Conservation (phyloP, 2,797 vertebrate species). For the Enteromius anoplus region DNA sequence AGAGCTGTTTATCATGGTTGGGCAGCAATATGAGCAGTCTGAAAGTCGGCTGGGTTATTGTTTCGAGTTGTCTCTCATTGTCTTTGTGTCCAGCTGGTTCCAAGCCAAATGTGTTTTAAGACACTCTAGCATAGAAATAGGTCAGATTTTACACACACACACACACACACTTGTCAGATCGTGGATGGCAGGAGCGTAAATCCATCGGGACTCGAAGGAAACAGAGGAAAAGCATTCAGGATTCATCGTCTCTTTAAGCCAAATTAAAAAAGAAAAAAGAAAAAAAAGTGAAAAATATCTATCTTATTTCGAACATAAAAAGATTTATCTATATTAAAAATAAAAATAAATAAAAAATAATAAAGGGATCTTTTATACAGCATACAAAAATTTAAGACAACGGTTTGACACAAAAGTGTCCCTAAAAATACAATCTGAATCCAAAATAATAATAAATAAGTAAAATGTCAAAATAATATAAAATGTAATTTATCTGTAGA, state of each 20-base stretch:
- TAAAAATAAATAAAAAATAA: neutral
- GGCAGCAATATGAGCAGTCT: neutral
- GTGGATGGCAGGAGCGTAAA: constrained; percentile 10
- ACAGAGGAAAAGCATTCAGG: neutral
- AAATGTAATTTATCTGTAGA: neutral
- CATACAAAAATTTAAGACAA: neutral
- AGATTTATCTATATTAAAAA: neutral
- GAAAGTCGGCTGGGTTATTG: neutral
- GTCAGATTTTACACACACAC: constrained; percentile 25
- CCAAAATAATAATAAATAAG: neutral
- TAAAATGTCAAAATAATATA: neutral
- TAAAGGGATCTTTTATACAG: neutral
- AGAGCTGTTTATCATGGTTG: neutral
- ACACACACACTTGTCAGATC: constrained; percentile 3
- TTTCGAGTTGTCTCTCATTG: neutral
- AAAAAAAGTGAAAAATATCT: neutral
- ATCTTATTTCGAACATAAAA: neutral
- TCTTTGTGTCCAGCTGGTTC: constrained; percentile 6
- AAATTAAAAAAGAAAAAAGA: neutral
- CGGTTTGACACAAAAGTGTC: neutral
- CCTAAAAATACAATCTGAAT: neutral
- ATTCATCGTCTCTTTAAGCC: neutral
- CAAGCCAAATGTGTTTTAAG: constrained; percentile 15
- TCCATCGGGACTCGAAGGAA: constrained; percentile 35
- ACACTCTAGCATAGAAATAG: constrained; percentile 13